Evolutionary conservation across 2,888 invertebrate genomes (phyloP), one percentile per base, ranked within the genome.

Genomic region (Teinopalpus imperialis): DNA sequence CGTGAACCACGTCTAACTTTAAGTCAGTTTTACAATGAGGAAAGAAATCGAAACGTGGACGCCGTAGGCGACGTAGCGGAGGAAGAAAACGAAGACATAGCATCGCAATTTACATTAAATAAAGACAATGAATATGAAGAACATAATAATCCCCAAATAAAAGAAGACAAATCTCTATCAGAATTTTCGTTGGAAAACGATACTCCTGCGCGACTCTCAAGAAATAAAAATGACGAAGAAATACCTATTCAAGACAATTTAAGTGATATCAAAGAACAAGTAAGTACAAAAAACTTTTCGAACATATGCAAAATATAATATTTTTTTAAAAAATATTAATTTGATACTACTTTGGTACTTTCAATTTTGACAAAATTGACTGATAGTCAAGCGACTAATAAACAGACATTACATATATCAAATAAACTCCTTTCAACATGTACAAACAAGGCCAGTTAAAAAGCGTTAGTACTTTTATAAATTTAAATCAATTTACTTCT

Each of bases 151-250:
- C 39, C 36, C 13, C 40, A 41, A 18, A 34, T 49, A 7, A 53
- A 56, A 31, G 68, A 69, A 46, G 74, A 81, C 29, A 73, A 66
- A 52, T 77, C 80, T 10, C 50, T 76, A 34, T 80, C 83, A 8
- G 83, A 80, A 48, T 77, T 78, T 63, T 80, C 82, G 9, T 34
- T 62, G 20, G 82, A 82, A 59, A 43, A 23, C 20, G 23, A 18
- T 18, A 29, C 21, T 13, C 35, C 46, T 3, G 18, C 18, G 20
- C 16, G 10, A 8, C 30, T 23, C 13, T 48, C 48, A 29, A 16
- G 30, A 3, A 52, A 34, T 5, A 51, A 48, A 18, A 49, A 43
- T 9, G 46, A 53, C 1, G 43, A 41, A 44, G 43, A 14, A 14
- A 3, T 6, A 14, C 27, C 14, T 24, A 12, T n/a, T 4, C 27